Evolutionary conservation across 2,113 vertebrate species (phyloP).

Genomic region (Pomatostomus ruficeps): DNA sequence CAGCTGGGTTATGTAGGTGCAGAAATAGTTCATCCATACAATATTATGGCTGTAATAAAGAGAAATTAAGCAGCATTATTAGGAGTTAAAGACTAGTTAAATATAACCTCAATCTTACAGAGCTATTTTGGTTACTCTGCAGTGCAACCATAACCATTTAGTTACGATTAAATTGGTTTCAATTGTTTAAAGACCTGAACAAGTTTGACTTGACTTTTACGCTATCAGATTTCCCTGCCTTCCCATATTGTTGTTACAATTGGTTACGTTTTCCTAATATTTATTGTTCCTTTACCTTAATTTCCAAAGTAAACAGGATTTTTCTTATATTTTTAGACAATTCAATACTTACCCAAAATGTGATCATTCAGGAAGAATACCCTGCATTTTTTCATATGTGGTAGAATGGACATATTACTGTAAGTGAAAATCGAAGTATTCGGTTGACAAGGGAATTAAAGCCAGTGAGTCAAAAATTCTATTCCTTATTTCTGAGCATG

Average conservation of each 20-base stretch:
- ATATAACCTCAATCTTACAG: background rate
- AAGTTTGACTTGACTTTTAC: background rate
- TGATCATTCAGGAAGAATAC: background rate
- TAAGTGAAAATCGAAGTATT: background rate
- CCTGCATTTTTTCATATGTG: accelerated
- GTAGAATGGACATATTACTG: background rate
- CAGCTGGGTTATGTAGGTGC: background rate
- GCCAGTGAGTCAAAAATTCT: background rate
- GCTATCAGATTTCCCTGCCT: background rate
- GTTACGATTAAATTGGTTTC: background rate
- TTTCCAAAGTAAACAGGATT: background rate
- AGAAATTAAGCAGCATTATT: background rate
- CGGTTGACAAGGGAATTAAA: background rate
- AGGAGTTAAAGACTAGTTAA: background rate
- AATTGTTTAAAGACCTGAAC: background rate
- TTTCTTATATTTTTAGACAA: background rate
- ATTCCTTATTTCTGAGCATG: background rate
- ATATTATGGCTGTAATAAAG: background rate
- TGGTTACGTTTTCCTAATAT: background rate
- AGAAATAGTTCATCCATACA: background rate
- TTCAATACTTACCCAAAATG: background rate
- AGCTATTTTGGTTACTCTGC: background rate
- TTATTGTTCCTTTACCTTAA: background rate
- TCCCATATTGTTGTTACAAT: background rate
- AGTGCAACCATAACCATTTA: background rate